Conservation (phyloP, 2,113 vertebrate genomes). For the Tauraco erythrolophus region DNA sequence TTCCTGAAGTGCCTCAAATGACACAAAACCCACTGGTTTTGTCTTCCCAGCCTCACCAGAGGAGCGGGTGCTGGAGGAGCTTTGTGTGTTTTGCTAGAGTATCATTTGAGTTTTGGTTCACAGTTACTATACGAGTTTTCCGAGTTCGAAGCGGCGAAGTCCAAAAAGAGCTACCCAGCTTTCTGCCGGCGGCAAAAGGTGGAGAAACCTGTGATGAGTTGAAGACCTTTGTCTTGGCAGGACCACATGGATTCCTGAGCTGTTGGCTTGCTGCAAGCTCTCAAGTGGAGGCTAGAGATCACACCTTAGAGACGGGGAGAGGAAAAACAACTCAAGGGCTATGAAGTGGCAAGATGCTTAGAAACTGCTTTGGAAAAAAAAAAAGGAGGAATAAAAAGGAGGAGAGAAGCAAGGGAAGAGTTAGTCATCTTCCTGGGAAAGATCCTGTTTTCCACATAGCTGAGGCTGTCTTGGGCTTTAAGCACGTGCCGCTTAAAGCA, state of each 20-base stretch:
- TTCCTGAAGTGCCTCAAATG: background rate
- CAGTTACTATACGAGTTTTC: conserved; percentile 13
- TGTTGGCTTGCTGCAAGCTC: conserved; percentile 18
- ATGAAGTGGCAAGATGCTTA: background rate
- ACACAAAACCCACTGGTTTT: background rate
- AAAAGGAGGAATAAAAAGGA: background rate
- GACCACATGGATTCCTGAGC: conserved; percentile 34
- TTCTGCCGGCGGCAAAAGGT: background rate
- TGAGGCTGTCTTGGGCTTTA: background rate
- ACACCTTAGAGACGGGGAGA: background rate
- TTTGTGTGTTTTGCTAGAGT: background rate
- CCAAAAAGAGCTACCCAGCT: background rate
- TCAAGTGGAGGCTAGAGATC: background rate
- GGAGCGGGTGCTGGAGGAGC: background rate
- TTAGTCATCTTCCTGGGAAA: background rate
- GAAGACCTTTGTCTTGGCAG: conserved; percentile 41
- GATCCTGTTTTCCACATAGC: background rate
- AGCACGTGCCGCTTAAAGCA: background rate
- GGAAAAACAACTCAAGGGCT: background rate
- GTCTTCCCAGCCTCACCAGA: background rate
- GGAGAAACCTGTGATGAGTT: background rate
- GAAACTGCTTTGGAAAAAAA: background rate
- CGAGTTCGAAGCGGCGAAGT: background rate
- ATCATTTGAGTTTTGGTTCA: background rate
- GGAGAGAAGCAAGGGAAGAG: background rate